Evolutionary conservation across 2,797 vertebrate species (phyloP), one percentile per base, ranked within the genome.

Genomic region (Typhlichthys eigenmanni): DNA sequence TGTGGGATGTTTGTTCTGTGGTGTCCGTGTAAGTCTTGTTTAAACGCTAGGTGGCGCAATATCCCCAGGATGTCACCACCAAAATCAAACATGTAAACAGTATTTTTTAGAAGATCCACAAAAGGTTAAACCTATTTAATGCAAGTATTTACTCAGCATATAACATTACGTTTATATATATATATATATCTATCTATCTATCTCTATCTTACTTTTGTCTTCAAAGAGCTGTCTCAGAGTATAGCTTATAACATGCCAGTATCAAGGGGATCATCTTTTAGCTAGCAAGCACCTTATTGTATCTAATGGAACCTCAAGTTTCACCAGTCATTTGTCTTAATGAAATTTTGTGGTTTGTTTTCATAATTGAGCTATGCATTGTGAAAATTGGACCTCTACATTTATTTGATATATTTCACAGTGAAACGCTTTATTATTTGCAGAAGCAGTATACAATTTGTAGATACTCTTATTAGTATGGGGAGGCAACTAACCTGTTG

Each of bases 331-430:
- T 87, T 89, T 90, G 89, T 93, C 92, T 89, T 92, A 90, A 91
- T 78, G 55, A 56, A 72, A 72, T 5, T 76, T 81, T 75, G 81
- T 89, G 80, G 72, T 74, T 83, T 74, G 66, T 50, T 71, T 77
- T 83, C 73, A 64, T 85, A 74, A 84, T 82, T 83, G 79, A 89
- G 87, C 92, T 92, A 91, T 92, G 90, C 90, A 92, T 91, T 63
- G 86, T 91, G 87, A 92, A 83, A 85, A 79, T 78, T 85, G 87
- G 89, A 91, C 88, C 89, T 83, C 69, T 90, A 72, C 84, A 79
- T 72, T 79, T 85, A 77, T 75, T 64, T 82, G 58, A 9, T 56
- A 9, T 34, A 29, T 29, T 43, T 56, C n/a, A 38, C 11, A 11
- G 7, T 56, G 7, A 43, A 43, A 9, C 38, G 69, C 64, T 66